Conservation (phyloP, 2,113 vertebrate species). For the Aegithalos caudatus region DNA sequence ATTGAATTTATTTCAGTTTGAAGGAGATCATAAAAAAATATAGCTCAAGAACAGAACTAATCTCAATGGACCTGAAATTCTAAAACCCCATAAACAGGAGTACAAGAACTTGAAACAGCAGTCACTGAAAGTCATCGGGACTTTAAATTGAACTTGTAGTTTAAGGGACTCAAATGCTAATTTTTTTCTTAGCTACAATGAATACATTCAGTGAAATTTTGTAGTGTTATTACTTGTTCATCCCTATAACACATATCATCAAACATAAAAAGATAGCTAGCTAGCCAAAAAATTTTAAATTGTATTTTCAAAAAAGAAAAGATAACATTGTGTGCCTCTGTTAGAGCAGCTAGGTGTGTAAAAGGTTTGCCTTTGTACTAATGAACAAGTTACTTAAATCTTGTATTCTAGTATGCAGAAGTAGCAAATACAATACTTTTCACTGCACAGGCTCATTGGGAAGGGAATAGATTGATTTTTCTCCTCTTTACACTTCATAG, state of each 20-base stretch:
- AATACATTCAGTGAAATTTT: neutral
- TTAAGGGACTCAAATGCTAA: neutral
- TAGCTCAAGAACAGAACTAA: neutral
- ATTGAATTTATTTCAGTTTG: neutral
- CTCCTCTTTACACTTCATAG: neutral
- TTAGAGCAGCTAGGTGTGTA: neutral
- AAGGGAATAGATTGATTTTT: neutral
- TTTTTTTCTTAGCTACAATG: neutral
- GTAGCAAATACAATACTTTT: neutral
- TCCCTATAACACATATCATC: neutral
- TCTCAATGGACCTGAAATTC: neutral
- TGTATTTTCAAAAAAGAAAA: neutral
- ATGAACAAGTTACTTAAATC: neutral
- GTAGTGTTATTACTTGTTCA: neutral
- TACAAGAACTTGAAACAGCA: neutral
- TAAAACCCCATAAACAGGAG: neutral
- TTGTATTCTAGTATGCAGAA: neutral
- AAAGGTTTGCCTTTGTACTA: neutral
- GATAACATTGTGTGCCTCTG: neutral
- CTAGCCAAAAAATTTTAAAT: neutral
- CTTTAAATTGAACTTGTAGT: neutral
- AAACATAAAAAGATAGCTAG: neutral
- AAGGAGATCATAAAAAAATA: neutral
- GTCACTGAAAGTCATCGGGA: rapidly evolving
- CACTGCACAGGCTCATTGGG: neutral